phyloP scores from a whole-genome alignment of 64 coral and sea anemone species.

The Pachyseris speciosa region DNA sequence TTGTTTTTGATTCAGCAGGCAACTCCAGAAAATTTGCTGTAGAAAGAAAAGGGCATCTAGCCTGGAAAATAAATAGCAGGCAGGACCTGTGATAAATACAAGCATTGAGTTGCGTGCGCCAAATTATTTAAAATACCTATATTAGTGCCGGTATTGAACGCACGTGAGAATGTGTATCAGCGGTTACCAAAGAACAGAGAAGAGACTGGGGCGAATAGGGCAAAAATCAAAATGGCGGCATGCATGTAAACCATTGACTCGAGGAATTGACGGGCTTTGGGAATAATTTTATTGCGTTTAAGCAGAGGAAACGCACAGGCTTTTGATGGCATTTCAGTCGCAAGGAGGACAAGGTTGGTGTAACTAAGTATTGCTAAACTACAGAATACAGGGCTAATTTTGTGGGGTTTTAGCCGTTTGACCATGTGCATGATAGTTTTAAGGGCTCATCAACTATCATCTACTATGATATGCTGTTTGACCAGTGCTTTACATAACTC shows the following conservation, averaged over 20 bases:
- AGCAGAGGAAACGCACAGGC: neutral
- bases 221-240: slow-evolving; percentile 31
- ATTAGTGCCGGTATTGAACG: neutral
- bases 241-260: neutral
- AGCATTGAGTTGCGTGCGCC: neutral
- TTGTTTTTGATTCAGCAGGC: neutral
- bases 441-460: too few species aligned
- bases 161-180: neutral
- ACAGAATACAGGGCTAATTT: too few species aligned
- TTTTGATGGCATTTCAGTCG: slow-evolving; percentile 79
- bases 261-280: neutral
- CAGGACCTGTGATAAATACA: neutral
- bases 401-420: too few species aligned
- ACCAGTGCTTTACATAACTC: too few species aligned
- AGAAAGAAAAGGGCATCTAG: too few species aligned
- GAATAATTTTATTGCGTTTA: neutral
- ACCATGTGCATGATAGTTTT: too few species aligned
- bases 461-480: too few species aligned
- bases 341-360: slow-evolving; percentile 70
- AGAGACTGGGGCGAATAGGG: neutral
- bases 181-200: neutral
- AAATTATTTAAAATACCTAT: too few species aligned
- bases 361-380: too few species aligned
- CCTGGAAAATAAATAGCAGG: too few species aligned
- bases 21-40: too few species aligned